Base-by-base conservation (phyloP, 2,797 vertebrate species). In the Pangasius djambal region DNA sequence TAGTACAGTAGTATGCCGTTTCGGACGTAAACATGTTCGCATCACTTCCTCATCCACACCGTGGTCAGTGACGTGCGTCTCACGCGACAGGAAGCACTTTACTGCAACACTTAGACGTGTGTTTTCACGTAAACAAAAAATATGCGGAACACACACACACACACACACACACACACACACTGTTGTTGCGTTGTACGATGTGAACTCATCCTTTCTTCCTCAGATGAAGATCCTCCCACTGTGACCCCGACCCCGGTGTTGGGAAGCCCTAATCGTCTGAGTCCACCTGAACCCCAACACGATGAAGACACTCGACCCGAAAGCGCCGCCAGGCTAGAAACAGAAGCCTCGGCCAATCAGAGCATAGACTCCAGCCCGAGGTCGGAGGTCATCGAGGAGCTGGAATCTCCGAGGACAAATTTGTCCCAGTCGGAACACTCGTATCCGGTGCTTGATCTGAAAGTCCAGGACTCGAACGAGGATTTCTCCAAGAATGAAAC, bases 331-430 rank as follows among this genome's bases (percentile, higher is more conserved):
- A 89, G 87, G 83, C 92, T 81, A n/a, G 75, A 85, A 50, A 92
- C 92, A 85, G 88, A 91, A 74, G 89, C 92, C 85, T 90, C 93
- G n/a, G 92, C 0, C 79, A 91, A 93, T 88, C 92, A 92, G 83
- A 93, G 90, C 15, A 13, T 88, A 84, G 88, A 92, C 34, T 93
- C 94, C 85, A 95, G 91, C 92, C 92, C 92, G 50, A 96, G 93
- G 86, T 97, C 96, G 81, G 96, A 97, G 88, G 92, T 97, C 91
- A 90, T 94, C 82, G 96, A 97, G 92, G 96, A 97, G 8, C 86
- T 96, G 87, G 96, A 96, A 20, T 93, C 89, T 81, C 28, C 91
- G 34, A 94, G 94, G 83, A 94, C 92, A 0, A 93, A 1, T 87
- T 93, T 70, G 91, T 70, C 59, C 92, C 93, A 5, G 82, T 95